Evolutionary conservation across 1,140 invertebrate species (phyloP).

Genomic region (Panagrolaimus sp.): DNA sequence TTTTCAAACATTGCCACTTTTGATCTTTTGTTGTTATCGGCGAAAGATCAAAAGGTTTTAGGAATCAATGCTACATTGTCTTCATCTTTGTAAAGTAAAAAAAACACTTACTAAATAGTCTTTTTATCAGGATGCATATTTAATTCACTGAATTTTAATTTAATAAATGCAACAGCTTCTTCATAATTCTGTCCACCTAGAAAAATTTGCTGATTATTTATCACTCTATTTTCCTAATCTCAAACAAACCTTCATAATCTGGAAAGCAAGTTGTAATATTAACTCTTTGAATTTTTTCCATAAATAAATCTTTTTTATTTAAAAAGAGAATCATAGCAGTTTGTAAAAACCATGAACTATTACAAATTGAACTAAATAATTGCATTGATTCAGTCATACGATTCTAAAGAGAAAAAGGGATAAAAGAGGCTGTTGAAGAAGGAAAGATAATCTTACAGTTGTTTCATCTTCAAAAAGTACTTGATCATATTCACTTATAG

Average conservation of each 20-base stretch:
- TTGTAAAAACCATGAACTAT: constrained; percentile 54
- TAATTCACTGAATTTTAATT: constrained; percentile 54
- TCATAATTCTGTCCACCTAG: constrained; percentile 56
- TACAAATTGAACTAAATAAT: constrained; percentile 56
- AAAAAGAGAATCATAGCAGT: constrained; percentile 48
- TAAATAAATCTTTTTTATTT: constrained; percentile 46
- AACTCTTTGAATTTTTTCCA: constrained; percentile 47
- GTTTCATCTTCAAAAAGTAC: constrained; percentile 59
- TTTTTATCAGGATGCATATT: constrained; percentile 55
- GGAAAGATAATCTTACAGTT: constrained; percentile 15
- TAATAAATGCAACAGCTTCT: constrained; percentile 54
- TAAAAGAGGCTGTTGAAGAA: not conserved
- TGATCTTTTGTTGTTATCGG: too few relatives aligned
- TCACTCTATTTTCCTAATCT: not conserved
- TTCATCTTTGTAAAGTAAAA: too few relatives aligned
- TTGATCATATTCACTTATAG: constrained; percentile 60
- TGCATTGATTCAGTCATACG: constrained; percentile 57
- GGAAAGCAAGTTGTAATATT: constrained; percentile 49
- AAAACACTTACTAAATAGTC: constrained; percentile 11
- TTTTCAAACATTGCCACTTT: too few relatives aligned
- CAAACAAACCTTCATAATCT: constrained; percentile 38
- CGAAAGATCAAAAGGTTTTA: too few relatives aligned
- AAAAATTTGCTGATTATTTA: constrained; percentile 17
- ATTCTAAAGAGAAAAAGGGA: constrained; percentile 40
- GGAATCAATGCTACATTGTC: too few relatives aligned